Base-by-base conservation (phyloP, 2,888 invertebrate genomes). In the Augochlorella aurata region DNA sequence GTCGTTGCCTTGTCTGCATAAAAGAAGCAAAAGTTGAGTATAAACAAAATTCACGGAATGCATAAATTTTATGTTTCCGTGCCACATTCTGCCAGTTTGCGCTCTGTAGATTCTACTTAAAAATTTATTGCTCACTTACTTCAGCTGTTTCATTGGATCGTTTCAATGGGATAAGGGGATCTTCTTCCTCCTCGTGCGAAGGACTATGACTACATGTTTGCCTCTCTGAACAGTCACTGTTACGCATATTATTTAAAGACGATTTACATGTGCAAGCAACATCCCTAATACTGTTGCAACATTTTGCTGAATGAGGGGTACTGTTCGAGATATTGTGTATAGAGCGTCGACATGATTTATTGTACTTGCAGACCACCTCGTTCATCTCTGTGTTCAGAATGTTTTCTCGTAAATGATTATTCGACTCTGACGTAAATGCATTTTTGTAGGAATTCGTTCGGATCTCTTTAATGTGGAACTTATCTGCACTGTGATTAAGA, bases 1-100 rank as follows among this genome's bases (percentile, higher is more conserved):
- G 91, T 83, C 91, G 88, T 75, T 91, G 92, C 81, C 89, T 90
- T 0, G 77, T 84, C 92, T 93, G 71, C 14, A 45, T 38, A 76
- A 38, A 0, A 71, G 45, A 61, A 38, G 69, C 66, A 10, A 65
- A 18, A 44, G n/a, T 58, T 58, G 24, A 58, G 24, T 24, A 58
- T 2, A 58, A 5, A 2, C 21, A 14, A 58, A 24, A 21, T 2
- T 29, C 29, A 29, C 29, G 29, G 2, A 29, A 29, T 29, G 29
- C 29, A 29, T 38, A 38, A 2, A 38, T 38, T 38, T 38, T 38
- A 3, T 38, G 3, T 38, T 38, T 38, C 7, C 0, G n/a, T n/a
- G n/a, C n/a, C n/a, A 38, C 5, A 38, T 38, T 38, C 5, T 38
- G 38, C 38, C 2, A 38, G 38, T 38, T 38, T 29, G 24, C 29